phyloP scores from a whole-genome alignment of 2,113 vertebrate genomes.

The Myrmecobius fasciatus region DNA sequence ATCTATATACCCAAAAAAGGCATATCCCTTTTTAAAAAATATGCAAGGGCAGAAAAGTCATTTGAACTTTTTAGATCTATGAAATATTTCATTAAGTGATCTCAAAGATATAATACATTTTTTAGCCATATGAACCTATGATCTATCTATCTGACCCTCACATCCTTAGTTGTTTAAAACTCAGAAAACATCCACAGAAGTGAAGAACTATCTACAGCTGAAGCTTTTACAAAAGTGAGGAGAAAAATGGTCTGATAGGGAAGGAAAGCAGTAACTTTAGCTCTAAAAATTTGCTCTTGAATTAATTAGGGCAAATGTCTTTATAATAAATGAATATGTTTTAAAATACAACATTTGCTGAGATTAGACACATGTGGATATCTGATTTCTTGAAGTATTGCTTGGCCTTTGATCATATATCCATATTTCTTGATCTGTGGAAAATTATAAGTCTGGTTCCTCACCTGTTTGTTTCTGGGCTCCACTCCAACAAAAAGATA shows the following conservation, averaged over 20 bases:
- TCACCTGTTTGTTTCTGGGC: background rate
- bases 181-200: background rate
- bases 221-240: too few species aligned
- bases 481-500: background rate
- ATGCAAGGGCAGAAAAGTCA: background rate
- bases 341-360: background rate
- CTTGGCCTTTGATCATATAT: background rate
- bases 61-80: background rate
- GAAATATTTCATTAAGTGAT: background rate
- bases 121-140: background rate
- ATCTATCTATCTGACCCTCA: background rate
- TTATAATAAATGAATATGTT: background rate
- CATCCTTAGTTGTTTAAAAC: background rate
- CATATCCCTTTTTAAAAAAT: background rate
- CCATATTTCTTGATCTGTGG: background rate
- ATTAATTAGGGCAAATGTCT: background rate
- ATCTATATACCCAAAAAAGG: slow-evolving; percentile 24
- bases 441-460: background rate
- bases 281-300: background rate
- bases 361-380: background rate
- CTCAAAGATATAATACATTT: background rate
- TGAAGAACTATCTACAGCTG: too few species aligned
- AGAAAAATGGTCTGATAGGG: background rate
- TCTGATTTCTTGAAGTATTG: background rate
- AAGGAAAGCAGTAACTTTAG: background rate